phyloP scores from a whole-genome alignment of 30 jellyfish, hydroid and myxozoan species.

The Hydractinia echinata region DNA sequence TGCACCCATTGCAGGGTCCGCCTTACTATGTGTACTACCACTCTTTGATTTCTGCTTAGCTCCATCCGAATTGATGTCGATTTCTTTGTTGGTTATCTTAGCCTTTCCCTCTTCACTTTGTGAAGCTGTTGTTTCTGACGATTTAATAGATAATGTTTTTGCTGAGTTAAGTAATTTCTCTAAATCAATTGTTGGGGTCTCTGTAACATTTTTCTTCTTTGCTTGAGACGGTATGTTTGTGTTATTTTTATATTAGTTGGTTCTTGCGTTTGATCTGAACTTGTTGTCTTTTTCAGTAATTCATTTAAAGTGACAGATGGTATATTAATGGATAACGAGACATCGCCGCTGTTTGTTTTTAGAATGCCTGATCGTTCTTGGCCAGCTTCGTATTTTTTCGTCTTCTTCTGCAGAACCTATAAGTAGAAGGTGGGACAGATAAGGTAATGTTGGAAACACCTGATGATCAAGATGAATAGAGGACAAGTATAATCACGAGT shows the following conservation, averaged over 20 bases:
- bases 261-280: conserved; percentile 12
- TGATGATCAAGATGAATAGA: too few relatives aligned
- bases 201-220: not conserved
- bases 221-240: not conserved
- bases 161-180: conserved; percentile 82
- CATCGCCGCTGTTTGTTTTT: conserved; percentile 76
- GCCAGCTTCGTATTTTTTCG: conserved; percentile 75
- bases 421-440: not conserved
- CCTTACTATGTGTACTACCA: not conserved
- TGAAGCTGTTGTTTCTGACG: conserved; percentile 75
- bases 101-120: conserved; percentile 63
- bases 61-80: conserved; percentile 52
- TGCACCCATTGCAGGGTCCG: not conserved
- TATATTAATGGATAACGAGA: conserved; percentile 72
- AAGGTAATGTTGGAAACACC: too few relatives aligned
- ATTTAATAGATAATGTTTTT: conserved; percentile 57
- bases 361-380: conserved; percentile 92
- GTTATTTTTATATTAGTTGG: too few relatives aligned
- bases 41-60: not conserved
- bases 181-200: conserved; percentile 53
- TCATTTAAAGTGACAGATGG: conserved; percentile 63
- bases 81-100: conserved; percentile 55
- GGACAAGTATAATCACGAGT: too few relatives aligned
- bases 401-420: conserved; percentile 56
- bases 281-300: conserved; percentile 15